phyloP scores from a whole-genome alignment of 2,113 vertebrate species.

The Forbesichthys agassizii region DNA sequence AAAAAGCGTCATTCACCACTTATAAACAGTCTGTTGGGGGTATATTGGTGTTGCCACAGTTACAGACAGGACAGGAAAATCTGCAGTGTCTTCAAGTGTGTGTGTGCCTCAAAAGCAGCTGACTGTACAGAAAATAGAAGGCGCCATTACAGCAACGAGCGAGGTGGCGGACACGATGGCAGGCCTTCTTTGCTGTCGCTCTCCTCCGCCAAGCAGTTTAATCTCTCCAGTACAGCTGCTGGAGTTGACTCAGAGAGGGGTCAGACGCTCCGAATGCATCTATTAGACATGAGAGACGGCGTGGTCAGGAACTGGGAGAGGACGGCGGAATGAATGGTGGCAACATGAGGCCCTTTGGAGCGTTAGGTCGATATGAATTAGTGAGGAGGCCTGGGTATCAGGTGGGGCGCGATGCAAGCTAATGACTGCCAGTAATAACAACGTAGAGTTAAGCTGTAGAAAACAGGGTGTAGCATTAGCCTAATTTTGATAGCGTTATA shows the following conservation, averaged over 20 bases:
- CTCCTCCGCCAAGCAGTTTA: background rate
- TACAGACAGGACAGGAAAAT: background rate
- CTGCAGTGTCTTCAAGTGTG: background rate
- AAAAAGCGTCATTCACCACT: no score
- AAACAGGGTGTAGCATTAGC: background rate
- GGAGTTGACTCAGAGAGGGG: constrained; percentile 42
- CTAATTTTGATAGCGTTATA: background rate
- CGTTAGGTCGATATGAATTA: constrained; percentile 66
- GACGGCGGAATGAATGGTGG: constrained; percentile 32
- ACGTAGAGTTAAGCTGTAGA: constrained; percentile 1
- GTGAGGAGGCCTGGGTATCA: constrained; percentile 62
- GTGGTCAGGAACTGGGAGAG: constrained; percentile 40
- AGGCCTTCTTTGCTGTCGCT: constrained; percentile 7
- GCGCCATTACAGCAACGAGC: constrained; percentile 1
- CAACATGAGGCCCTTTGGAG: constrained; percentile 69
- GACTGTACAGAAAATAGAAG: constrained; percentile 15
- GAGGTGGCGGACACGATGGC: constrained; percentile 1
- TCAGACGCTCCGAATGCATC: constrained; percentile 45
- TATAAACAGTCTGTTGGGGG: background rate
- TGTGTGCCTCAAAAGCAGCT: constrained; percentile 23
- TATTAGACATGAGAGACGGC: constrained; percentile 54
- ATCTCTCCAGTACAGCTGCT: background rate
- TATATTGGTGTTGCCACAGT: background rate
- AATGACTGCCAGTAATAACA: constrained; percentile 11
- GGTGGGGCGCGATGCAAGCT: constrained; percentile 39